These are phyloP conservation scores for Suillia variegata DNA, from an alignment of 2,888 invertebrate species.

Conservation along the genomic window DNA sequence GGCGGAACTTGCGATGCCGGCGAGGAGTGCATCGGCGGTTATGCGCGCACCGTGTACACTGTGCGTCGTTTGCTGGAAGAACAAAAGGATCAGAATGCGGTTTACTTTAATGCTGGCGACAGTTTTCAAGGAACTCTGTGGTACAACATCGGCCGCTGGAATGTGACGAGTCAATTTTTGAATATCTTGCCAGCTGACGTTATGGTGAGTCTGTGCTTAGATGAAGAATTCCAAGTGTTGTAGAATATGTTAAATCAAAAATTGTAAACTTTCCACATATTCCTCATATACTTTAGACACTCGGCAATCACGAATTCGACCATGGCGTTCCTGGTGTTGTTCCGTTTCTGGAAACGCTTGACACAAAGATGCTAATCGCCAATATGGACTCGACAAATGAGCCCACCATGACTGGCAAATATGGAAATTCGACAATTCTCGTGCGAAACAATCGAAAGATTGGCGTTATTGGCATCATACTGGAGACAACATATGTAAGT, in stretches of 20 bases:
- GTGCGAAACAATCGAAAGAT: slow-evolving; percentile 69
- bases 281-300: too few relatives aligned
- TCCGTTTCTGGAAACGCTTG: slow-evolving; percentile 70
- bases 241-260: not conserved
- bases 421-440: slow-evolving; percentile 70
- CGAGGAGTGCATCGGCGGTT: slow-evolving; percentile 71
- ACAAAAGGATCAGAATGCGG: slow-evolving; percentile 63
- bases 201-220: slow-evolving; percentile 65
- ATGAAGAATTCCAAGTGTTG: not conserved
- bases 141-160: slow-evolving; percentile 78
- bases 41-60: slow-evolving; percentile 69
- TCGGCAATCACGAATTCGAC: slow-evolving; percentile 90
- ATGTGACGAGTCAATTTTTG: slow-evolving; percentile 75
- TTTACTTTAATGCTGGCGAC: slow-evolving; percentile 83
- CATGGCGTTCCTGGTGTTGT: slow-evolving; percentile 73
- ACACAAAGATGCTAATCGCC: slow-evolving; percentile 71
- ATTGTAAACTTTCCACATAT: too few relatives aligned
- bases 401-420: slow-evolving; percentile 68
- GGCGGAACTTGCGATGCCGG: slow-evolving; percentile 66
- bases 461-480: slow-evolving; percentile 79
- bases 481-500: slow-evolving; percentile 70
- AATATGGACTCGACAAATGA: slow-evolving; percentile 77
- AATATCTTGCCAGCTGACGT: slow-evolving; percentile 78
- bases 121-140: slow-evolving; percentile 83
- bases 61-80: slow-evolving; percentile 62